Evolutionary conservation across 2,888 invertebrate genomes (phyloP).

Genomic region (Salticus scenicus): DNA sequence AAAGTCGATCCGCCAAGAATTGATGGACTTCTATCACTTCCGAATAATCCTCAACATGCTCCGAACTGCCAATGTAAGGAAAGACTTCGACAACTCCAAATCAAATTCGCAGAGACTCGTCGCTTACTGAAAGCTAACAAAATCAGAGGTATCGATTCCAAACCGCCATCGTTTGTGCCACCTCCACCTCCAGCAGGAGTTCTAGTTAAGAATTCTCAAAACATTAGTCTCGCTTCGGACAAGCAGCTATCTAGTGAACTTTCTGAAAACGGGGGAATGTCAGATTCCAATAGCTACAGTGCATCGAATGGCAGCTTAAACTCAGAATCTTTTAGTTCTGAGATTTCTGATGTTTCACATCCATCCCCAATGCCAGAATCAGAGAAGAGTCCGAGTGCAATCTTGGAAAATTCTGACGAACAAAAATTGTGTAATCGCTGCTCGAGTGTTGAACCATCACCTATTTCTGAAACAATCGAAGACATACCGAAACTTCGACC

Average conservation of each 20-base stretch:
- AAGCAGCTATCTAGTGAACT: not conserved
- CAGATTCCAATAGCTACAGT: not conserved
- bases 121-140: conserved; percentile 38
- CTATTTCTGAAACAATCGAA: conserved; percentile 33
- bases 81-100: conserved; percentile 22
- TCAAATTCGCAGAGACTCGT: conserved; percentile 26
- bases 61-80: conserved; percentile 35
- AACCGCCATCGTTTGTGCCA: conserved; percentile 46
- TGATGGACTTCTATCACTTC: conserved; percentile 1
- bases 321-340: not conserved
- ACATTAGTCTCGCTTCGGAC: not conserved
- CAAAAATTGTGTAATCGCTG: conserved; percentile 31
- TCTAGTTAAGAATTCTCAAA: not conserved
- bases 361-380: not conserved
- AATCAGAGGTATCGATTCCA: conserved; percentile 33
- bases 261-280: not conserved
- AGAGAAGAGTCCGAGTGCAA: not conserved
- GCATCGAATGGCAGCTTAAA: not conserved
- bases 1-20: not conserved
- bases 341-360: not conserved
- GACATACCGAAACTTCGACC: conserved; percentile 39
- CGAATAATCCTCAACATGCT: not conserved
- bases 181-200: conserved; percentile 25
- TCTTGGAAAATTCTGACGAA: not conserved
- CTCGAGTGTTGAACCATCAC: not conserved